Evolutionary conservation across 2,113 vertebrate genomes (phyloP), one percentile per base, ranked within the genome.

Genomic region (Scomber colias): DNA sequence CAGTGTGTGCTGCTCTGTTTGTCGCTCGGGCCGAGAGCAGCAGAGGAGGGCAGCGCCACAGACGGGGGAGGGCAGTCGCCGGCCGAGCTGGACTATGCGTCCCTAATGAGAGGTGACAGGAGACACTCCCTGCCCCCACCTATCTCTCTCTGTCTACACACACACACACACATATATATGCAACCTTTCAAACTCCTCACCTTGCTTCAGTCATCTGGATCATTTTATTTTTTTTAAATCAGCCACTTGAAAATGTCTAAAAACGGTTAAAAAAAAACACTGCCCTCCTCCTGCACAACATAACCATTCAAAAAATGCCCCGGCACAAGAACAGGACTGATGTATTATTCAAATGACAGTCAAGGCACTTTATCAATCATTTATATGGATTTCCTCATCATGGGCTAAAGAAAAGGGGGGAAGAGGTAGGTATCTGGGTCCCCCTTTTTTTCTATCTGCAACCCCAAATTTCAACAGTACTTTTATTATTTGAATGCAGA

Each of bases 41-140:
- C 65, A 75, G 75, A 72, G 73, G 63, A 84, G 87, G 84, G 77
- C 75, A 82, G 65, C 46, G 70, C 78, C 78, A 86, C 82, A 87
- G 81, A 87, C 66, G 3, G 64, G 40, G 66, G 80, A 30, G 21
- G 77, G 84, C 66, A 71, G 77, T 73, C 73, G 59, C 77, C 17
- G 66, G 84, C 59, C 30, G 51, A 83, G 86, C 93, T 92, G 93
- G 89, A 90, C 84, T 87, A 85, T 88, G 89, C 60, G 84, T 86
- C 82, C 74, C 87, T 94, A 93, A 93, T 91, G 89, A 92, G 88
- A 92, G 89, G 87, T 89, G 93, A 92, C 93, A 92, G 87, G 78
- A 90, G 87, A 90, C 88, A 85, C 85, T 90, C 86, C 89, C 91
- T 87, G 70, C 87, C 91, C 93, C 91, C 91, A 84, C 81, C 76